Conservation (phyloP, 2,797 vertebrate genomes). For the Hydrophis major region DNA sequence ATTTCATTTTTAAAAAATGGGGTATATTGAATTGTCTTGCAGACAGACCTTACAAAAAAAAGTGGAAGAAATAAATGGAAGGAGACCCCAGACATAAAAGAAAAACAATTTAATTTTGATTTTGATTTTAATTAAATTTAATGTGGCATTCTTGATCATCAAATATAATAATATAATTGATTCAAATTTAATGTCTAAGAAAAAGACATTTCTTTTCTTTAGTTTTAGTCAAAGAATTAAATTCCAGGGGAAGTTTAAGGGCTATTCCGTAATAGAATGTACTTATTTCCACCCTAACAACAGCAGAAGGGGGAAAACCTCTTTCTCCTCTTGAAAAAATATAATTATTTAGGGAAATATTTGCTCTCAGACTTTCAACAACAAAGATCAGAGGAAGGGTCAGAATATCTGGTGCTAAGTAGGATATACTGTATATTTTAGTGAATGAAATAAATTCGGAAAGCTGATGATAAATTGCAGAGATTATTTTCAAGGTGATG, state of each 20-base stretch:
- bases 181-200: background rate
- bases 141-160: background rate
- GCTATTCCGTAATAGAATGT: background rate
- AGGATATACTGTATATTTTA: background rate
- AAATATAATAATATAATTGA: background rate
- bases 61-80: background rate
- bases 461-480: background rate
- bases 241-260: background rate
- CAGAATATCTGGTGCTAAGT: background rate
- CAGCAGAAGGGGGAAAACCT: background rate
- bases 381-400: background rate
- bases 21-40: background rate
- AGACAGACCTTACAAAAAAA: background rate
- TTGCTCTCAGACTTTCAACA: background rate
- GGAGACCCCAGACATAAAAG: background rate
- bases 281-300: background rate
- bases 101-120: background rate
- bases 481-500: background rate
- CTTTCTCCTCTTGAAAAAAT: background rate
- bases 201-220: background rate
- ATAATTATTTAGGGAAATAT: background rate
- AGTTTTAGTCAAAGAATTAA: background rate
- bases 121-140: background rate
- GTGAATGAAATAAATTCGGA: background rate
- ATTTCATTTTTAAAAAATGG: background rate